Percentiles rank a stretch among this genome's conserved stretches.
Conservation (phyloP, 2,113 vertebrate genomes). For the Grammomys dolichurus region DNA sequence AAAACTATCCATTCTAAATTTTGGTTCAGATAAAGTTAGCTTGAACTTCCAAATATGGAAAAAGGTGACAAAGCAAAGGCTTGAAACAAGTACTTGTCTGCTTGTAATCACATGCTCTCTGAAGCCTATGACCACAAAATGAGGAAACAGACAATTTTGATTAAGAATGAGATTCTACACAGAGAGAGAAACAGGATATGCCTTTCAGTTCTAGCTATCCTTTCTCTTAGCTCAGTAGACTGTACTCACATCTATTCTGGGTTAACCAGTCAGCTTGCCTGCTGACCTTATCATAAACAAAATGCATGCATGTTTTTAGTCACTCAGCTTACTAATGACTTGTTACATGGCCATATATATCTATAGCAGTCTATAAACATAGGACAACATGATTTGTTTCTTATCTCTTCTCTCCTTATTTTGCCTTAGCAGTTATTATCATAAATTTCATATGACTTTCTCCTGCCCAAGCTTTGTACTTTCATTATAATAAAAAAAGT, state of each 20-base stretch:
- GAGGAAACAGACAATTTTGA: too few species aligned
- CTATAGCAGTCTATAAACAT: not conserved
- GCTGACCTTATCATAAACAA: not conserved
- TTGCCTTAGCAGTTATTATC: not conserved
- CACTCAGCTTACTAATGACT: not conserved
- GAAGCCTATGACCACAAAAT: not conserved
- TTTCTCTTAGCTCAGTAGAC: not conserved
- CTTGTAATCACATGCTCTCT: not conserved
- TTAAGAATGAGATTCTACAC: not conserved
- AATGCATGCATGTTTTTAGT: not conserved
- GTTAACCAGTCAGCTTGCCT: not conserved
- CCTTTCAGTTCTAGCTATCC: not conserved
- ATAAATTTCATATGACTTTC: conserved; percentile 2
- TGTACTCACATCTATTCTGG: not conserved
- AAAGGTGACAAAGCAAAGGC: not conserved
- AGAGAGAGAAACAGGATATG: not conserved
- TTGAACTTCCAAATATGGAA: not conserved
- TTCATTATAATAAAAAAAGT: not conserved
- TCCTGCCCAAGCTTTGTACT: not conserved
- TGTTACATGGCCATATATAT: not conserved
- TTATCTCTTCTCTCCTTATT: not conserved
- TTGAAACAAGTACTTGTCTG: not conserved
- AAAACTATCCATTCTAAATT: not conserved
- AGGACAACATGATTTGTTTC: conserved; percentile 16
- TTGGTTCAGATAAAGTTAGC: not conserved